phyloP scores from a whole-genome alignment of 2,888 invertebrate genomes.

The Allophyes oxyacanthae region DNA sequence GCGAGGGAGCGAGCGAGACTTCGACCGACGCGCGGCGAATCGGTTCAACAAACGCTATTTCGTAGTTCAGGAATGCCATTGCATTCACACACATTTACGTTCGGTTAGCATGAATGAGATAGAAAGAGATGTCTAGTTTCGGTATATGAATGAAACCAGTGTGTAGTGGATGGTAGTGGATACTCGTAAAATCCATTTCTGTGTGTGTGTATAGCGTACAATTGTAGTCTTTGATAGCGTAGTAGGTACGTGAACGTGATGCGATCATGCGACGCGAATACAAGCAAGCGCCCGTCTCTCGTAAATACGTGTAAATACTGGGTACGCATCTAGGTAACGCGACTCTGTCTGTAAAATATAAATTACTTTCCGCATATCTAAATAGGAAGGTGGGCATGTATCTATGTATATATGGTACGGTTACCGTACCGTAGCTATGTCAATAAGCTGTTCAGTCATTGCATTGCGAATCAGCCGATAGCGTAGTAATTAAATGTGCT shows the following conservation, averaged over 20 bases:
- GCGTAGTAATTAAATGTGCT: constrained; percentile 31
- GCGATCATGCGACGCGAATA: constrained; percentile 73
- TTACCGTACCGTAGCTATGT: constrained; percentile 37
- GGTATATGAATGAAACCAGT: constrained; percentile 88
- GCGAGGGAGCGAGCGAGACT: constrained; percentile 85
- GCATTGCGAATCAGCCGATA: constrained; percentile 28
- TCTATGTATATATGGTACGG: constrained; percentile 21
- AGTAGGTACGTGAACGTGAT: constrained; percentile 73
- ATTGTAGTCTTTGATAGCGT: too few species aligned
- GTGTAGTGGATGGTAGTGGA: constrained; percentile 79
- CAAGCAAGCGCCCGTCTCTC: constrained; percentile 73
- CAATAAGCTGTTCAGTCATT: constrained; percentile 26
- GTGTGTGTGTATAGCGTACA: constrained; percentile 70
- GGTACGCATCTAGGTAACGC: constrained; percentile 60
- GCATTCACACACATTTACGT: constrained; percentile 68
- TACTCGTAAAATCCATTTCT: constrained; percentile 80
- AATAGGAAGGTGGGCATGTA: constrained; percentile 30
- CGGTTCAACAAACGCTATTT: constrained; percentile 87
- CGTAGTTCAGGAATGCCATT: constrained; percentile 74
- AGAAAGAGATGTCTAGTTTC: constrained; percentile 85
- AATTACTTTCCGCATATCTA: constrained; percentile 51
- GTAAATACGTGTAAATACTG: constrained; percentile 71
- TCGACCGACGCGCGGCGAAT: constrained; percentile 81
- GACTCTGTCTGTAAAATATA: constrained; percentile 52
- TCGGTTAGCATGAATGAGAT: constrained; percentile 77